Conservation (phyloP, 2,888 invertebrate species). For the Troides oblongomaculatus region DNA sequence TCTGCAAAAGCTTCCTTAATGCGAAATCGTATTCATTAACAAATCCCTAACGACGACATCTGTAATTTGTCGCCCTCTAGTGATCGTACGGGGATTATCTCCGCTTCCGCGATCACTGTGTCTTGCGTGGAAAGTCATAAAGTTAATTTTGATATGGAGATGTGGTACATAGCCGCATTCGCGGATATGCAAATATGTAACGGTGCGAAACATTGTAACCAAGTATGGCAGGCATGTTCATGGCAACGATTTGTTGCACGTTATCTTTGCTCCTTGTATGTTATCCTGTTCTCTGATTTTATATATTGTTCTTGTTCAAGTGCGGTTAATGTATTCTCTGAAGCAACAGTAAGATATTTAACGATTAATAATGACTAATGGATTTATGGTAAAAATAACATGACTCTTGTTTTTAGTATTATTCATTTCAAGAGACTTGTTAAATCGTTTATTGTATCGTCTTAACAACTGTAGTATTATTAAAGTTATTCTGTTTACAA, state of each 20-base stretch:
- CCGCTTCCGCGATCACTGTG: conserved; percentile 18
- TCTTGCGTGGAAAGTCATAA: conserved; percentile 34
- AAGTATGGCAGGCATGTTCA: conserved; percentile 60
- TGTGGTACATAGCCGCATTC: conserved; percentile 29
- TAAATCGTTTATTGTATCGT: no score
- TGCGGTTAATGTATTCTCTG: conserved; percentile 4
- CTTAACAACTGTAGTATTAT: no score
- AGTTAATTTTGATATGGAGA: conserved; percentile 35
- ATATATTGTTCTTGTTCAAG: conserved; percentile 35
- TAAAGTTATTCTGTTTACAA: no score
- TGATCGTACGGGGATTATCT: conserved; percentile 31
- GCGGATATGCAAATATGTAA: conserved; percentile 48
- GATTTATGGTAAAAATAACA: background rate
- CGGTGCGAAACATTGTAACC: conserved; percentile 54
- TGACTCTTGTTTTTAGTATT: no score
- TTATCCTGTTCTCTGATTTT: conserved; percentile 33
- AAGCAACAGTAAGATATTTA: conserved; percentile 8
- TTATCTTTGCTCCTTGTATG: conserved; percentile 45
- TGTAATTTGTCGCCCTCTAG: conserved; percentile 52
- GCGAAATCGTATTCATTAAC: conserved; percentile 24
- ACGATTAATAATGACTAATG: background rate
- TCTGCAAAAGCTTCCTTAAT: conserved; percentile 9
- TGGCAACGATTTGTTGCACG: conserved; percentile 71
- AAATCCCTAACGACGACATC: conserved; percentile 13
- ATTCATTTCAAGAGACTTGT: no score